These are phyloP conservation scores for Eristalinus aeneus DNA, from an alignment of 2,888 invertebrate species.

Conservation along the genomic window DNA sequence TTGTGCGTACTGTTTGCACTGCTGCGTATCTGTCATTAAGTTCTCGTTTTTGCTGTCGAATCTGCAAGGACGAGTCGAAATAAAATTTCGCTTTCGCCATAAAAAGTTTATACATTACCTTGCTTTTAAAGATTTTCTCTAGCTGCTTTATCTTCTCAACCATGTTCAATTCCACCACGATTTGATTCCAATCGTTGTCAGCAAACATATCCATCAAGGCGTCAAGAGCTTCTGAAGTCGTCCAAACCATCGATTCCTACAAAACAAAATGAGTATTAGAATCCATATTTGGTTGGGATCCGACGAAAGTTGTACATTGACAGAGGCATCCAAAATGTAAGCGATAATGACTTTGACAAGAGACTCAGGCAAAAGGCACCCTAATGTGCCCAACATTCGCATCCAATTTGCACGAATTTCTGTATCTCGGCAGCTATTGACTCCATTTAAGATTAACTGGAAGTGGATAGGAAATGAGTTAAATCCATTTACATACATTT, in stretches of 20 bases:
- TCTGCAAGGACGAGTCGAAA: conserved; percentile 80
- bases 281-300: background rate
- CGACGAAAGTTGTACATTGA: conserved; percentile 69
- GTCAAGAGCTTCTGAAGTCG: conserved; percentile 88
- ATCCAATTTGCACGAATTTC: conserved; percentile 84
- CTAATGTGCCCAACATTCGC: conserved; percentile 83
- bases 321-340: conserved; percentile 84
- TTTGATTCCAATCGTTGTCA: conserved; percentile 87
- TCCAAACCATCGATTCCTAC: conserved; percentile 86
- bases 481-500: background rate
- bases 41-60: conserved; percentile 84
- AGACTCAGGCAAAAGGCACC: conserved; percentile 80
- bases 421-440: conserved; percentile 82
- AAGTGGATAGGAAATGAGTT: conserved; percentile 75
- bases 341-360: conserved; percentile 81
- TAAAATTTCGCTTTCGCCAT: background rate
- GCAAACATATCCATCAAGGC: conserved; percentile 89
- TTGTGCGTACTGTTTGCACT: conserved; percentile 86
- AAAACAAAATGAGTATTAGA: background rate
- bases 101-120: conserved; percentile 81
- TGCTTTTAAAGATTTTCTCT: conserved; percentile 84
- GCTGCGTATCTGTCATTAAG: conserved; percentile 86
- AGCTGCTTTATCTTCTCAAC: conserved; percentile 84
- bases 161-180: conserved; percentile 85
- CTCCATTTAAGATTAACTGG: conserved; percentile 82